Evolutionary conservation across 2,113 vertebrate species (phyloP).

Genomic region (Sula dactylatra): DNA sequence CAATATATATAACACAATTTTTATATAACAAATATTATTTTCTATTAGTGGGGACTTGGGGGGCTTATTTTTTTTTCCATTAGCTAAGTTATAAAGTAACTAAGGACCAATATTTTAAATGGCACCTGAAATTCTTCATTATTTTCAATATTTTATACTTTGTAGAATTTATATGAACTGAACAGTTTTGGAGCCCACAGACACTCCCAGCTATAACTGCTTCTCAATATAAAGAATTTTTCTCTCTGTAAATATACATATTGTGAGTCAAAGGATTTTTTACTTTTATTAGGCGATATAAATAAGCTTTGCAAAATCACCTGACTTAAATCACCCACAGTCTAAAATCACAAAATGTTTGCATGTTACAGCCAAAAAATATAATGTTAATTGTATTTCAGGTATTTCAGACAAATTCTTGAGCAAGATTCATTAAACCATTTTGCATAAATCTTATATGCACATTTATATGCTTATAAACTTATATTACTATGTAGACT

Average conservation of each 20-base stretch:
- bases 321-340: not conserved
- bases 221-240: not conserved
- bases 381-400: not conserved
- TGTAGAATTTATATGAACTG: not conserved
- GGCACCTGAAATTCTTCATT: not conserved
- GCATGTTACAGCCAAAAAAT: not conserved
- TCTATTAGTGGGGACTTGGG: not conserved
- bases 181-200: not conserved
- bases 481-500: not conserved
- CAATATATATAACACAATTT: not conserved
- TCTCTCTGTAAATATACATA: not conserved
- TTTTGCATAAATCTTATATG: not conserved
- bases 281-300: not conserved
- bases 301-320: not conserved
- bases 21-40: not conserved
- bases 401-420: not conserved
- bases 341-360: not conserved
- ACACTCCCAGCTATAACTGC: not conserved
- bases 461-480: accelerated
- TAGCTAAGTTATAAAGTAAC: not conserved
- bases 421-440: not conserved
- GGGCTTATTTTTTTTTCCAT: not conserved
- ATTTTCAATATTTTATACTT: not conserved
- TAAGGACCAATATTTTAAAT: not conserved
- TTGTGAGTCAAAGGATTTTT: not conserved